Evolutionary conservation across 2,797 vertebrate genomes (phyloP), one percentile per base, ranked within the genome.

Genomic region (Chrosomus eos): DNA sequence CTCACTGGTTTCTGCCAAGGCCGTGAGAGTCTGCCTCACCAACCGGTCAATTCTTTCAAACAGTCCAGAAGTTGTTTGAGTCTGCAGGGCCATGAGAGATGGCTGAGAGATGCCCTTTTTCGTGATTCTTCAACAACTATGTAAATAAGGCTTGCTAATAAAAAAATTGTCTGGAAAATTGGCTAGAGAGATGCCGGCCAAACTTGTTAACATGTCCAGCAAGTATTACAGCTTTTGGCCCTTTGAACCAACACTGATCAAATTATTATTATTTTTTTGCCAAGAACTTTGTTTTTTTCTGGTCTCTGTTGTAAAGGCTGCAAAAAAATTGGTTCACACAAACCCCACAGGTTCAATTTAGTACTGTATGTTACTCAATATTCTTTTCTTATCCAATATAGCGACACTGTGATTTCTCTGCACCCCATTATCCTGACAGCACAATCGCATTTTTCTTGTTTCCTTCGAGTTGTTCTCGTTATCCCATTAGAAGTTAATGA

Each of bases 331-430:
- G 64, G 62, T 79, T 31, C 36, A n/a, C 40, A 77, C 3, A 21
- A 78, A 81, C 66, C 79, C 74, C n/a, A 60, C 66, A 45, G 62
- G 71, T 83, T 79, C 53, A 45, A 58, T 81, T 77, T 81, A 8
- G 60, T 26, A n/a, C n/a, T n/a, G n/a, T n/a, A 23, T 72, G 62
- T 85, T 60, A 38, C 67, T 38, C 70, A 76, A 82, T 89, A 75
- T 77, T 55, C 60, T 73, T 81, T 85, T 82, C 73, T 86, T 77
- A 89, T 89, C 86, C 86, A 84, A 85, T 89, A 64, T 79, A 86
- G 68, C 23, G 36, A 70, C 62, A 53, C 84, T 77, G 88, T 43
- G 60, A 75, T 88, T 84, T 84, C 67, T 76, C 64, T 67, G 66
- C 83, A 74, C 79, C 68, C 72, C 48, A 74, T 88, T 88, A 88